A percentile compares a stretch with the other conserved stretches of the same genome.
phyloP scores from a whole-genome alignment of 2,797 vertebrate species.

The Melanotaenia nigrans region DNA sequence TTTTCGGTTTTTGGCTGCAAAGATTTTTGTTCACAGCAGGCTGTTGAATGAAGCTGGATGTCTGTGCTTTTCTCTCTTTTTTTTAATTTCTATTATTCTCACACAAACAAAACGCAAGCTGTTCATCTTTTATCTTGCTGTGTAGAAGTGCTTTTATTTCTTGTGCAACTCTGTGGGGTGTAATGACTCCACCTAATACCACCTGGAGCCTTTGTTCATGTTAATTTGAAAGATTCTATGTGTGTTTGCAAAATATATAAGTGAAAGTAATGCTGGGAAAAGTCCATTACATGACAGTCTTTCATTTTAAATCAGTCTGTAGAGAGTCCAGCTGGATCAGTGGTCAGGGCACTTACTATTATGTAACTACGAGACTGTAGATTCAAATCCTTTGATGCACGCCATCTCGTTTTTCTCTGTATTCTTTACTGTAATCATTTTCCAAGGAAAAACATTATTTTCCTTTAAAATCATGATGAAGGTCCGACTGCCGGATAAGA shows the following conservation, averaged over 20 bases:
- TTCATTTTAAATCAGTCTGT: conserved; percentile 53
- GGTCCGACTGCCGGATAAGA: conserved; percentile 7
- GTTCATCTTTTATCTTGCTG: not conserved
- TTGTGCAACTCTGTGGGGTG: not conserved
- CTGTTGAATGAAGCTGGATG: conserved; percentile 6
- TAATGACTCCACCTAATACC: not conserved
- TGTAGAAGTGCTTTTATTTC: not conserved
- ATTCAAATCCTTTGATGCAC: conserved; percentile 52
- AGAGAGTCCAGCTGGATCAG: conserved; percentile 57
- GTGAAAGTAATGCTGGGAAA: conserved; percentile 24
- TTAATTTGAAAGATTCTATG: conserved; percentile 10
- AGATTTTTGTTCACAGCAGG: conserved; percentile 21
- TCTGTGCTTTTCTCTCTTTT: not conserved
- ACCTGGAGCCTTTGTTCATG: not conserved
- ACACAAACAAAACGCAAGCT: not conserved
- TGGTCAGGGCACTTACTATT: conserved; percentile 54
- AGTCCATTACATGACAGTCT: conserved; percentile 32
- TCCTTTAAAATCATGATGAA: not conserved
- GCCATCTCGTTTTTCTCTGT: conserved; percentile 33
- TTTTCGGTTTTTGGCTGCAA: conserved; percentile 34
- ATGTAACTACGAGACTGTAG: conserved; percentile 57
- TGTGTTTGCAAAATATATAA: conserved; percentile 16
- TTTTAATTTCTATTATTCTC: not conserved
- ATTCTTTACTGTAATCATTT: conserved; percentile 27
- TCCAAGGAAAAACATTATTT: not conserved